A percentile compares a stretch with the other conserved stretches of the same genome.
These are phyloP conservation scores for Apostichopus californicus DNA, from an alignment of 35 echinoderm and acorn worm genomes.

Conservation along the genomic window DNA sequence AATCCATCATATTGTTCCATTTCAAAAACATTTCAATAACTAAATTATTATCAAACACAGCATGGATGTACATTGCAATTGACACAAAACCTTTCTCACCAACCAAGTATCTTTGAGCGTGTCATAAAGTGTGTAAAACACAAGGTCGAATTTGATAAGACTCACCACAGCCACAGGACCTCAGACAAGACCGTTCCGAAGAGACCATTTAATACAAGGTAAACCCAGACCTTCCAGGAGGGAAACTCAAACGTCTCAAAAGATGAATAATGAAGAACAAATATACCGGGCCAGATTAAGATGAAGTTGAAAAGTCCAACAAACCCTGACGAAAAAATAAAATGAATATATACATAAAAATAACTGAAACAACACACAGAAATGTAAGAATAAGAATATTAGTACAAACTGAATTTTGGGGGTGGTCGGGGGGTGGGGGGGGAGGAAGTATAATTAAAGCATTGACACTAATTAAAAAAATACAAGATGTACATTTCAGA, in stretches of 20 bases:
- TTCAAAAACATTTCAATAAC: too few species aligned
- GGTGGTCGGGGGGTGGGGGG: too few species aligned
- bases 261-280: conserved; percentile 80
- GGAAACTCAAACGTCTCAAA: conserved; percentile 89
- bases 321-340: conserved; percentile 69
- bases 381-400: too few species aligned
- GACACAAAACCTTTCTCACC: too few species aligned
- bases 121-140: neutral
- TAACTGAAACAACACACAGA: too few species aligned
- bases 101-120: neutral
- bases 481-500: too few species aligned
- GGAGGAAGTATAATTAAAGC: too few species aligned
- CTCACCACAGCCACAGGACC: conserved; percentile 98
- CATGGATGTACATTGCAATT: too few species aligned
- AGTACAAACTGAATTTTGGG: too few species aligned
- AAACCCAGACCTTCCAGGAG: conserved; percentile 75
- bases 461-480: too few species aligned
- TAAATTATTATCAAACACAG: too few species aligned
- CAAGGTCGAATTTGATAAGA: neutral
- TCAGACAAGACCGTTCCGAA: conserved; percentile 94
- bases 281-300: conserved; percentile 93
- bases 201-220: conserved; percentile 93
- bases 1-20: too few species aligned
- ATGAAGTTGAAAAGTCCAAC: conserved; percentile 97
- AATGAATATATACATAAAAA: neutral